Percentiles rank a stretch among this genome's conserved stretches.
Evolutionary conservation across 92 coral and sea anemone species (phyloP).

Genomic region (Porites rus): DNA sequence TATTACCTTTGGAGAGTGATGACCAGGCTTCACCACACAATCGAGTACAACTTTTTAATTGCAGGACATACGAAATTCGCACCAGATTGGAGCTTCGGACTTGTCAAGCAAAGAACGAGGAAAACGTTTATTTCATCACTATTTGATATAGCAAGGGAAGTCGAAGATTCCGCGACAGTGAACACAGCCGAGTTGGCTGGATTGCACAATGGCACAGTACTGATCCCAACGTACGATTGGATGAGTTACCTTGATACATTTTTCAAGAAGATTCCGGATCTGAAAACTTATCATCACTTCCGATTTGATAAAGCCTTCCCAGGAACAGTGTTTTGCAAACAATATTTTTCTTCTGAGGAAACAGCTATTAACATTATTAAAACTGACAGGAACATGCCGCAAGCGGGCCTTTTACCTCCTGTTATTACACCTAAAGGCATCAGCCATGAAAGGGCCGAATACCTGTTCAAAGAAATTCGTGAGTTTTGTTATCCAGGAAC

Average conservation of each 20-base stretch:
- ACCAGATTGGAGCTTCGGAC: constrained; percentile 70
- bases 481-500: constrained; percentile 48
- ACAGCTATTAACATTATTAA: constrained; percentile 31
- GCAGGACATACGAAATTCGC: constrained; percentile 68
- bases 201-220: constrained; percentile 61
- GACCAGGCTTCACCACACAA: constrained; percentile 34
- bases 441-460: constrained; percentile 38
- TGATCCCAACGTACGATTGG: constrained; percentile 77
- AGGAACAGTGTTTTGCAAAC: constrained; percentile 65
- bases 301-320: constrained; percentile 46
- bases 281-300: constrained; percentile 62
- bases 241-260: constrained; percentile 21
- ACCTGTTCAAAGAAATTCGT: constrained; percentile 53
- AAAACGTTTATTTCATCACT: constrained; percentile 62
- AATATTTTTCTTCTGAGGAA: constrained; percentile 41
- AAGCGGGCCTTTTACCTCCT: constrained; percentile 16
- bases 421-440: constrained; percentile 35
- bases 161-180: constrained; percentile 50
- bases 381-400: constrained; percentile 24
- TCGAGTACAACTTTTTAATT: constrained; percentile 37
- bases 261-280: constrained; percentile 53
- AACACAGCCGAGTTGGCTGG: constrained; percentile 64
- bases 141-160: constrained; percentile 61
- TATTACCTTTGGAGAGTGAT: constrained; percentile 42
- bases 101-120: constrained; percentile 36